A percentile compares a stretch with the other conserved stretches of the same genome.
phyloP scores from a whole-genome alignment of 1,140 invertebrate genomes.

The Sweltsa coloradensis region DNA sequence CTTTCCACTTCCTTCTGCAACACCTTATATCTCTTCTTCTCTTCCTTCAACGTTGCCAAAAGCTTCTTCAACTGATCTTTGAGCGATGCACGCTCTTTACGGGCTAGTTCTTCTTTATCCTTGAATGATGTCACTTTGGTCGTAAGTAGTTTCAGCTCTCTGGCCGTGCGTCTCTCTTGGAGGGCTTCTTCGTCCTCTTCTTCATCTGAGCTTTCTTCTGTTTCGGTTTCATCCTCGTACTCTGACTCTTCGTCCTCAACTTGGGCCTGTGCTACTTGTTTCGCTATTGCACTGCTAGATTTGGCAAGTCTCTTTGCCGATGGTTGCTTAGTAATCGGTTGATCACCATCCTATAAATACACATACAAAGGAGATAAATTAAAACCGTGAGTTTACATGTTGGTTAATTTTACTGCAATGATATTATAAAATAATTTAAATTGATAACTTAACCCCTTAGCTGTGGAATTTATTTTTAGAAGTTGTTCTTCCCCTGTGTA shows the following conservation, averaged over 20 bases:
- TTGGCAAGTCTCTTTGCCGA: constrained; percentile 20
- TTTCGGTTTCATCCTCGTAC: constrained; percentile 22
- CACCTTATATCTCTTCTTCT: constrained; percentile 32
- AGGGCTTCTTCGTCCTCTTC: constrained; percentile 60
- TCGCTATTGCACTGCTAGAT: not conserved
- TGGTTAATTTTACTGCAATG: no score
- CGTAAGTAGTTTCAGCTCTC: constrained; percentile 59
- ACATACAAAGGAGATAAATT: no score
- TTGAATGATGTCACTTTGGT: constrained; percentile 67
- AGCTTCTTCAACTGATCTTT: constrained; percentile 65
- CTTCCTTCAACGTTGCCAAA: constrained; percentile 34
- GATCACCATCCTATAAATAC: no score
- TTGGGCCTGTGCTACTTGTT: not conserved
- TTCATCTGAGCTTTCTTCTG: constrained; percentile 19
- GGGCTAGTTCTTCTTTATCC: constrained; percentile 37
- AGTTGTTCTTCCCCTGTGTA: no score
- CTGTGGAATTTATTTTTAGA: no score
- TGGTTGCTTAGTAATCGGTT: constrained; percentile 19
- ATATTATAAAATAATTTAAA: no score
- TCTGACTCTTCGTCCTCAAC: constrained; percentile 15
- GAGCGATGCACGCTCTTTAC: constrained; percentile 61
- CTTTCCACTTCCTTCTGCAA: constrained; percentile 79
- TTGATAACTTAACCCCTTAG: no score
- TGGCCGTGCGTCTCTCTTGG: constrained; percentile 45
- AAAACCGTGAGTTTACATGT: no score